A percentile compares a stretch with the other conserved stretches of the same genome.
phyloP scores from a whole-genome alignment of 2,797 vertebrate species.

The Pangasius larnaudii region DNA sequence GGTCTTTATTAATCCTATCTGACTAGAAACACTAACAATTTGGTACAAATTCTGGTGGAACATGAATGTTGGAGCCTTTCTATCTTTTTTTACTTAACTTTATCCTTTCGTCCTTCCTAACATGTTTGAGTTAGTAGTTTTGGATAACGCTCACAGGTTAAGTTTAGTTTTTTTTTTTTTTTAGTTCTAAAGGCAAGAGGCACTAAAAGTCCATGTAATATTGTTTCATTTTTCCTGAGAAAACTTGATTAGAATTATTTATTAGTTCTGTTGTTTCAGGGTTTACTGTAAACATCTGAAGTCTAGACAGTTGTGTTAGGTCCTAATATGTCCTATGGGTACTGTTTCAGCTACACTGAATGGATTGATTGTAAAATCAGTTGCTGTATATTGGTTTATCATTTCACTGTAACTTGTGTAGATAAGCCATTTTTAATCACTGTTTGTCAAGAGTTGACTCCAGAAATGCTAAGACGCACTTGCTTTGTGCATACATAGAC shows the following conservation, averaged over 20 bases:
- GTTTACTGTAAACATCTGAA: slow-evolving; percentile 71
- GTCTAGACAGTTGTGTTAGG: slow-evolving; percentile 62
- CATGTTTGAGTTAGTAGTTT: slow-evolving; percentile 31
- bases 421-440: slow-evolving; percentile 53
- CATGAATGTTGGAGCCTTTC: slow-evolving; percentile 10
- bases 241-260: slow-evolving; percentile 86
- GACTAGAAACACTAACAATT: slow-evolving; percentile 33
- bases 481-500: slow-evolving; percentile 77
- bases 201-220: slow-evolving; percentile 72
- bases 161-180: neutral
- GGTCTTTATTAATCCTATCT: slow-evolving; percentile 20
- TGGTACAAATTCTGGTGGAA: neutral
- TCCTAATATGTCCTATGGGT: slow-evolving; percentile 70
- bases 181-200: slow-evolving; percentile 57
- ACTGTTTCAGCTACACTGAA: slow-evolving; percentile 71
- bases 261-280: slow-evolving; percentile 82
- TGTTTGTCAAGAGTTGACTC: slow-evolving; percentile 70
- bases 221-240: slow-evolving; percentile 78
- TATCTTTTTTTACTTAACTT: slow-evolving; percentile 23
- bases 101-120: slow-evolving; percentile 31
- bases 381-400: slow-evolving; percentile 45
- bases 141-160: slow-evolving; percentile 47
- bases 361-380: slow-evolving; percentile 71
- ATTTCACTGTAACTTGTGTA: slow-evolving; percentile 46
- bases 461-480: slow-evolving; percentile 79